These are phyloP conservation scores for Dasypus novemcinctus DNA, from an alignment of 2,113 vertebrate genomes.

Conservation along the genomic window DNA sequence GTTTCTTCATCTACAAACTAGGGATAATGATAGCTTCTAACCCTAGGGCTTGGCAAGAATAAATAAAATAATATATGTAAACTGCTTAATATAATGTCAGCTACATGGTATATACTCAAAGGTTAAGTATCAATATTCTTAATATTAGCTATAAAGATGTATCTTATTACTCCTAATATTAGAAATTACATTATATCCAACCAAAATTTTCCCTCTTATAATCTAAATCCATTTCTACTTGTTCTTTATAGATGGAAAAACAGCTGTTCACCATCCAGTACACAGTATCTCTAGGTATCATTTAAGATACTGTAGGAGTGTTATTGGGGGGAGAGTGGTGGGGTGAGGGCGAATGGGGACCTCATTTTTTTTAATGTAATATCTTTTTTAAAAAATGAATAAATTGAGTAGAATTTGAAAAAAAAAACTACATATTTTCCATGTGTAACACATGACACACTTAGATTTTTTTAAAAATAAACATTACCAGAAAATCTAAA, in stretches of 20 bases:
- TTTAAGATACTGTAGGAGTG: background rate
- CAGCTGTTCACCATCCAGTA: background rate
- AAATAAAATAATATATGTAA: background rate
- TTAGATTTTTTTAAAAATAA: too few species aligned
- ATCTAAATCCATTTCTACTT: constrained; percentile 14
- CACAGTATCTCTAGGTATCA: background rate
- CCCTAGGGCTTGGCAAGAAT: background rate
- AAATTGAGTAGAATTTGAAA: too few species aligned
- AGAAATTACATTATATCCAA: background rate
- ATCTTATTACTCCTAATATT: background rate
- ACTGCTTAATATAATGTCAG: background rate
- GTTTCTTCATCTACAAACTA: constrained; percentile 33
- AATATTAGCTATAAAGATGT: constrained; percentile 17
- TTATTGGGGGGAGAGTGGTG: too few species aligned
- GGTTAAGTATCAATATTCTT: background rate
- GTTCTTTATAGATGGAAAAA: background rate
- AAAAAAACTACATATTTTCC: too few species aligned
- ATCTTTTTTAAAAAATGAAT: too few species aligned
- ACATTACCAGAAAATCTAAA: too few species aligned
- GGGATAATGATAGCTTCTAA: background rate
- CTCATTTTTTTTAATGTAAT: too few species aligned
- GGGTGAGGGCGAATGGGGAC: too few species aligned
- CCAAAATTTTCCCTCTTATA: constrained; percentile 11
- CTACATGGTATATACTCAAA: background rate
- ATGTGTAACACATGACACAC: too few species aligned